Evolutionary conservation across 2,113 vertebrate genomes (phyloP).

Genomic region (Ellobius talpinus): DNA sequence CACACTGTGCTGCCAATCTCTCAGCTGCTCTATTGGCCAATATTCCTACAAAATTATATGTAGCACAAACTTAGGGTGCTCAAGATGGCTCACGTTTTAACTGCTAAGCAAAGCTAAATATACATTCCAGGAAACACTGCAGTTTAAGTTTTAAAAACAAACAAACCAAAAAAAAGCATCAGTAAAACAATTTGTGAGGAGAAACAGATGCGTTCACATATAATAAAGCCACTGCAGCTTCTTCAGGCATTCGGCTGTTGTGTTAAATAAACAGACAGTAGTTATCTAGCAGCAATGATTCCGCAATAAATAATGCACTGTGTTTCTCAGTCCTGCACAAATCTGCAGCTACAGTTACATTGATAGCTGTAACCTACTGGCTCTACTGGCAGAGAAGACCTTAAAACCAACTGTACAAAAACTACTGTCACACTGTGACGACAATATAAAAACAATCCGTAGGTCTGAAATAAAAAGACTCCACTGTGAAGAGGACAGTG

Average conservation of each 20-base stretch:
- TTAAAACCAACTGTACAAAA: conserved; percentile 92
- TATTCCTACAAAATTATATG: conserved; percentile 85
- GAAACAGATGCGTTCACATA: conserved; percentile 94
- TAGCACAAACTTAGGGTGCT: conserved; percentile 85
- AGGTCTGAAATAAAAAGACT: conserved; percentile 92
- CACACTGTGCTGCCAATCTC: conserved; percentile 81
- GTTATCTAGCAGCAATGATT: conserved; percentile 99
- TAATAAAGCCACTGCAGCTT: conserved; percentile 92
- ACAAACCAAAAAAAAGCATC: conserved; percentile 85
- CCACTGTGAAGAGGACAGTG: conserved; percentile 91
- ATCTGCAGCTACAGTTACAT: conserved; percentile 92
- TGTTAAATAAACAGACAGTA: conserved; percentile 99
- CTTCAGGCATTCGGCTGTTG: conserved; percentile 90
- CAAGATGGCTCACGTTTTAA: conserved; percentile 88
- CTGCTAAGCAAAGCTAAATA: conserved; percentile 89
- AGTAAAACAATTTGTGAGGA: conserved; percentile 89
- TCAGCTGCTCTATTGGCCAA: conserved; percentile 83
- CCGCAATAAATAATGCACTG: conserved; percentile 97
- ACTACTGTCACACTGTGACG: conserved; percentile 93
- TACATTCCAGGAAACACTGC: conserved; percentile 90
- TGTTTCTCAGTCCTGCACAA: conserved; percentile 93
- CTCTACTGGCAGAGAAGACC: conserved; percentile 92
- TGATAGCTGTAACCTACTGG: conserved; percentile 92
- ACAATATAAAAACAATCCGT: conserved; percentile 92
- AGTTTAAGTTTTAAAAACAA: conserved; percentile 87